Conservation (phyloP, 2,113 vertebrate species). For the Nettapus auritus region DNA sequence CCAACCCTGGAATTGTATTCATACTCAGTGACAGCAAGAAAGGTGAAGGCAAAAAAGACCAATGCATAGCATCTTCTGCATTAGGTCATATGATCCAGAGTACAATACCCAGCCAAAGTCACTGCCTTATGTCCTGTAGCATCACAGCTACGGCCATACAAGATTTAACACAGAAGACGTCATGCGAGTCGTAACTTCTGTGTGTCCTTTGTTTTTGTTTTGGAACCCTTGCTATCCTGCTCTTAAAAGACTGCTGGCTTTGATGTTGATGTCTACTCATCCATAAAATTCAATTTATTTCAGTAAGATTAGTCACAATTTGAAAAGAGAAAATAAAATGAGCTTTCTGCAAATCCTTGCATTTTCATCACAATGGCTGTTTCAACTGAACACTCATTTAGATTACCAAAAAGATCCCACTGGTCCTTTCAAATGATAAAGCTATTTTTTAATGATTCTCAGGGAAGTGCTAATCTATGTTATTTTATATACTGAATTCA, state of each 20-base stretch:
- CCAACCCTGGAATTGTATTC: not conserved
- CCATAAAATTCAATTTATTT: not conserved
- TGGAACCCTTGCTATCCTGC: not conserved
- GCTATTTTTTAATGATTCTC: not conserved
- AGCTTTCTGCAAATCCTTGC: not conserved
- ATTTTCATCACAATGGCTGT: not conserved
- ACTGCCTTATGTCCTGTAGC: not conserved
- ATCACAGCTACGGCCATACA: not conserved
- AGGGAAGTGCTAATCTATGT: not conserved
- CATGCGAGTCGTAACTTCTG: fast-evolving
- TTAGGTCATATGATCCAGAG: not conserved
- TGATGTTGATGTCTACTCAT: not conserved
- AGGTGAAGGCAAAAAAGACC: too few species aligned
- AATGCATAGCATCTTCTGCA: not conserved
- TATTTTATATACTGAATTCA: not conserved
- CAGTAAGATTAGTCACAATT: not conserved
- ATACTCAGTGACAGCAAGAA: not conserved
- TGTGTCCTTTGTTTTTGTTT: not conserved
- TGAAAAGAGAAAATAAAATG: not conserved
- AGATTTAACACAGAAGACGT: not conserved
- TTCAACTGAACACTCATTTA: not conserved
- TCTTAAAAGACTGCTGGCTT: not conserved
- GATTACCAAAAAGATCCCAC: not conserved
- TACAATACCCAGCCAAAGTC: not conserved
- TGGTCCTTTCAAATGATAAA: not conserved